Percentiles rank a stretch among this genome's conserved stretches.
These are phyloP conservation scores for Gerris lacustris DNA, from an alignment of 2,888 invertebrate genomes.

Conservation along the genomic window DNA sequence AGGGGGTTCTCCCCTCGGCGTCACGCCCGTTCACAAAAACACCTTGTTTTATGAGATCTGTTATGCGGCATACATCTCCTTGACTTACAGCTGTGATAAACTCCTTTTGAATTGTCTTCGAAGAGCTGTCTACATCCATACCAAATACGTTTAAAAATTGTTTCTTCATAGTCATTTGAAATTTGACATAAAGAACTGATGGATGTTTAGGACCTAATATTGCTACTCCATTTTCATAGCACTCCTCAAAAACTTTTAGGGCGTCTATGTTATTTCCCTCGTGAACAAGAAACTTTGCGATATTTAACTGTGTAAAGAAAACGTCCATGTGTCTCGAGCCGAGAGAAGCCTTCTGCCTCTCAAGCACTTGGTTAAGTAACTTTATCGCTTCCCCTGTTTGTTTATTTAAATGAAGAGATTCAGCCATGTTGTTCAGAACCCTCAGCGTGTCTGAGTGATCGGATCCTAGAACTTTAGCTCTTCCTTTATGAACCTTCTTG, in stretches of 20 bases:
- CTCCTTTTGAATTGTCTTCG: background rate
- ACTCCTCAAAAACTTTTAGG: background rate
- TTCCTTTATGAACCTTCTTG: background rate
- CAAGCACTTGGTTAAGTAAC: background rate
- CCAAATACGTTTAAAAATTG: background rate
- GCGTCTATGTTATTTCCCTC: background rate
- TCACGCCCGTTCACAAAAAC: background rate
- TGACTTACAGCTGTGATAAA: background rate
- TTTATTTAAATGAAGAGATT: background rate
- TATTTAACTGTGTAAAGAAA: background rate
- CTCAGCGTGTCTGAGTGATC: slow-evolving; percentile 1
- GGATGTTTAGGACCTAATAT: background rate
- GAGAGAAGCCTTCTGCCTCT: background rate
- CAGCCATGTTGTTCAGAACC: background rate
- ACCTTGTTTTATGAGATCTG: background rate
- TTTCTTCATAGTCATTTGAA: no score
- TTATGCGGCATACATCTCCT: background rate
- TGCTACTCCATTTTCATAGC: background rate
- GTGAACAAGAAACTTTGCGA: background rate
- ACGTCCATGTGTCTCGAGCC: background rate
- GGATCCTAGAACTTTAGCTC: background rate
- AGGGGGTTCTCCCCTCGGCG: background rate
- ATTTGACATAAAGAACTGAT: background rate
- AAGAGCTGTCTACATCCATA: background rate
- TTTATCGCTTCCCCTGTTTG: background rate